Evolutionary conservation across 1,140 invertebrate genomes (phyloP), one percentile per base, ranked within the genome.

Genomic region (Pollicipes pollicipes): DNA sequence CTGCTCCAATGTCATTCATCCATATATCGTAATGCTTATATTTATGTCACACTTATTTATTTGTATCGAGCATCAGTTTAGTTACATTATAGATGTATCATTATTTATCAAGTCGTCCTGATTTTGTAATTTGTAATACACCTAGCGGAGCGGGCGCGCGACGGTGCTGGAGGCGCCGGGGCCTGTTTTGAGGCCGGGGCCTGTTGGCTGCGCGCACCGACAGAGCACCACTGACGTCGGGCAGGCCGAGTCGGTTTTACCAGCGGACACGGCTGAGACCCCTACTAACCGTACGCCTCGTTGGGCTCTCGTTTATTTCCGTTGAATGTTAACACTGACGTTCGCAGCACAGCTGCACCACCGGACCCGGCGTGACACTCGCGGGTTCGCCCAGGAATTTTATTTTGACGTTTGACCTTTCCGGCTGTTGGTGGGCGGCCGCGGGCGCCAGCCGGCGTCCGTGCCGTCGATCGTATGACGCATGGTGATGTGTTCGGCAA

Each of bases 11-110:
- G 45, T 58, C 45, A 58, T 58, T 58, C 45, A 58, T 58, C 45
- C 45, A 58, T 58, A 58, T 58, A 58, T 58, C 45, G 45, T 58
- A 58, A 58, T 58, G 45, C 45, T 58, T 58, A 58, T 58, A 58
- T 58, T 58, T 58, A 58, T 58, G 45, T 58, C 45, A 58, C 45
- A 58, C 45, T 58, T 58, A 58, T 58, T 58, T 58, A 58, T 58
- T 58, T 58, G 45, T 58, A 58, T 58, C 45, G 45, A 58, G 45
- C 45, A 58, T 58, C 45, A 58, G 45, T 58, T 58, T 58, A 58
- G 45, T 58, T 58, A 58, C 45, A 58, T 58, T 58, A 58, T 58
- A 58, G 45, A 58, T 58, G 45, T 58, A 58, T 58, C 45, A 58
- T 58, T 58, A 58, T 58, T 58, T 58, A 58, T 58, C 45, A 58